Evolutionary conservation across 2,888 invertebrate genomes (phyloP), one percentile per base, ranked within the genome.

Genomic region (Stomorhina lunata): DNA sequence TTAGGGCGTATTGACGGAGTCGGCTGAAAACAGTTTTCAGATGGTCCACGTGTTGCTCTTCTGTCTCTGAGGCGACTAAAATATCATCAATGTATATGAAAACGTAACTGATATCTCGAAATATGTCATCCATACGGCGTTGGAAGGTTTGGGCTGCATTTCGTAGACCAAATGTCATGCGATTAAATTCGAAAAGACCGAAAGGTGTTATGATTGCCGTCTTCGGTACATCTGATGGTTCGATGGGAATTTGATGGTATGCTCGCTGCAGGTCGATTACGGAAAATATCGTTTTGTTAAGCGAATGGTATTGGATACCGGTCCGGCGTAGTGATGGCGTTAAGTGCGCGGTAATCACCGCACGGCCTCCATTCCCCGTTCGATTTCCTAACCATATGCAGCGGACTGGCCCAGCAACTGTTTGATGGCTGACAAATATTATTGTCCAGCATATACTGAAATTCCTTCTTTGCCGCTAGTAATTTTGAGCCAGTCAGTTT

Each of bases 131-230:
- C 45, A 63, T 43, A 4, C 17, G 63, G 2, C 27, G 29, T 10
- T 48, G 88, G 68, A 90, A 90, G 0, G 88, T 88, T 43, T 89
- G 88, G 1, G 86, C 87, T 0, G 89, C 89, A 72, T 90, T 90
- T 0, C 87, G 80, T 2, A 91, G 79, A 0, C 89, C 90, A 68
- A 89, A 90, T 0, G 87, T 85, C 88, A 89, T 89, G 4, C 20
- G 34, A 0, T 84, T 61, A 57, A 86, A 88, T 77, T 90, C 88
- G 63, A 86, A 90, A 0, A 89, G 73, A 4, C 89, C 89, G 71
- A 90, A 90, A 0, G 89, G 88, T 2, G 89, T 90, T 9, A 83
- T 88, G 2, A 90, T 87, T 1, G 84, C 84, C 10, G 83, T 84
- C 82, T 90, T 89, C 0, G 72, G 82, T 3, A 89, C 84, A 63